Evolutionary conservation across 2,797 vertebrate species (phyloP).

Genomic region (Neosilurus hyrtlii): DNA sequence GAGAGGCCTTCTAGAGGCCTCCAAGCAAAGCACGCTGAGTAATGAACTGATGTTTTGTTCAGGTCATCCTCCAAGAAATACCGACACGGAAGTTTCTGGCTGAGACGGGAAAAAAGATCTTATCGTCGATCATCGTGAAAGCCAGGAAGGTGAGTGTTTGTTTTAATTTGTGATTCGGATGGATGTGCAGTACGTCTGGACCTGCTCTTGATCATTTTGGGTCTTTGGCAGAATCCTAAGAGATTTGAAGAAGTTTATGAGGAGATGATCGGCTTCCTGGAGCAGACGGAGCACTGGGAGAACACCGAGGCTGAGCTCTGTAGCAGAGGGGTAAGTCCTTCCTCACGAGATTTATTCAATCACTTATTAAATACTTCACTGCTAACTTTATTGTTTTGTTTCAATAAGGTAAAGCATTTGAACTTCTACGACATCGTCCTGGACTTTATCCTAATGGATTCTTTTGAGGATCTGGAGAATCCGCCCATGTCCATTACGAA

Average conservation of each 20-base stretch:
- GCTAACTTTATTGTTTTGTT: neutral
- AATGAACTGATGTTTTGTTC: constrained; percentile 41
- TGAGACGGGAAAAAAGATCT: constrained; percentile 88
- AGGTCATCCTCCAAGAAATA: constrained; percentile 87
- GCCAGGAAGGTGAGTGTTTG: constrained; percentile 82
- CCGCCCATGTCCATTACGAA: constrained; percentile 94
- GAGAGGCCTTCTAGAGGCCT: neutral
- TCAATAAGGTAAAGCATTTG: constrained; percentile 84
- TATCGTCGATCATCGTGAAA: constrained; percentile 89
- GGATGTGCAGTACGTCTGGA: neutral
- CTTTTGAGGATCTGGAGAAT: constrained; percentile 97
- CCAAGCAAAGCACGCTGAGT: neutral
- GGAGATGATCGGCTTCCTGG: constrained; percentile 92
- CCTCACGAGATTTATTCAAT: neutral
- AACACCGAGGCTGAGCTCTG: constrained; percentile 89
- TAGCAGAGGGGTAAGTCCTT: constrained; percentile 80
- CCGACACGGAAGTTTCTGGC: constrained; percentile 86
- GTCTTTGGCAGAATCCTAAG: constrained; percentile 81
- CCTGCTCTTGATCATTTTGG: neutral
- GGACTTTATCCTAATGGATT: constrained; percentile 98
- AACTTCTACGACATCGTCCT: constrained; percentile 98
- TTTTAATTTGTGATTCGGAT: no score
- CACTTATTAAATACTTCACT: no score
- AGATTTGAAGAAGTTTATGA: constrained; percentile 95
- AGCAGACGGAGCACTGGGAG: constrained; percentile 89